These are phyloP conservation scores for Sogatella furcifera DNA, from an alignment of 1,140 invertebrate genomes.

Conservation along the genomic window DNA sequence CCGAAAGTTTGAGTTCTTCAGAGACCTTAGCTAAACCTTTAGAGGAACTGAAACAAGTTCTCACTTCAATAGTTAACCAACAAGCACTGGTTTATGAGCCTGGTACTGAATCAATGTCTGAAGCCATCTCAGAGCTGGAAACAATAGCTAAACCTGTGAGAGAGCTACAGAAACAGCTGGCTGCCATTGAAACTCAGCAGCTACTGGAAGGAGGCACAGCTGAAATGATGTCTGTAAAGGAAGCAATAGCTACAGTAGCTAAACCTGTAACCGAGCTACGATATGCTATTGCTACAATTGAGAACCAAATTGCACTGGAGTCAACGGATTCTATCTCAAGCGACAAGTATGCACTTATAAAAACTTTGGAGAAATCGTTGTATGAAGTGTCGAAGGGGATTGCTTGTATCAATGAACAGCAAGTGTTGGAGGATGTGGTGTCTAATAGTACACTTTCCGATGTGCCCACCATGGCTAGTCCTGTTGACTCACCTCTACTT, in stretches of 20 bases:
- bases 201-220: conserved; percentile 6
- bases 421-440: conserved; percentile 17
- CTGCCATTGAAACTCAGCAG: conserved; percentile 31
- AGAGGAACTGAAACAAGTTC: conserved; percentile 43
- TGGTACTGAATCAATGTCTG: conserved; percentile 3
- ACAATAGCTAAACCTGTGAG: conserved; percentile 39
- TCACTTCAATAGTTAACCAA: conserved; percentile 5
- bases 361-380: conserved; percentile 34
- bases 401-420: conserved; percentile 30
- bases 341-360: conserved; percentile 23
- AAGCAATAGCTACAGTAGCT: neutral
- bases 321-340: conserved; percentile 5
- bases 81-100: conserved; percentile 8
- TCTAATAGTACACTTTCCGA: conserved; percentile 16
- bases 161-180: conserved; percentile 40
- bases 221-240: conserved; percentile 2
- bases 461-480: conserved; percentile 16
- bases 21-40: conserved; percentile 29
- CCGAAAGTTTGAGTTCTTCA: conserved; percentile 17
- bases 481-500: conserved; percentile 6
- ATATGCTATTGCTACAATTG: conserved; percentile 7
- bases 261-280: conserved; percentile 12
- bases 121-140: conserved; percentile 29
- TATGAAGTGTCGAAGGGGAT: conserved; percentile 33
- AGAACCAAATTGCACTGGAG: conserved; percentile 11